Base-by-base conservation (phyloP, 2,797 vertebrate genomes). In the Loriculus beryllinus region DNA sequence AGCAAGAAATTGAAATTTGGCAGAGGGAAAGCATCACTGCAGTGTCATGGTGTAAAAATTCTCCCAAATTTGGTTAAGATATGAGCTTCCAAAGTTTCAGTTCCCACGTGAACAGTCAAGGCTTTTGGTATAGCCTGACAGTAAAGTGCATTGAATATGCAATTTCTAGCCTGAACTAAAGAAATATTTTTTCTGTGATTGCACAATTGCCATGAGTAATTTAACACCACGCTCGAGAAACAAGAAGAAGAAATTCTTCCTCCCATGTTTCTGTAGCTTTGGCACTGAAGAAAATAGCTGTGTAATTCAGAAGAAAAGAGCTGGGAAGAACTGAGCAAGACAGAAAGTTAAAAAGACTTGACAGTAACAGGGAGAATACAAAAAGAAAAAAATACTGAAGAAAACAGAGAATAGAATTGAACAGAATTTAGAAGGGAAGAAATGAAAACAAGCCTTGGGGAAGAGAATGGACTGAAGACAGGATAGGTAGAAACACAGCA, bases 61-160 rank as follows among this genome's bases (percentile, higher is more conserved):
- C 26, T 85, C 39, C 31, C 60, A 74, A 51, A 63, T 67, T 77
- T 89, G 12, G 48, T 56, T 85, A 92, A 82, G 45, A 47, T 70
- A n/a, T 2, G 76, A 74, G 64, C 65, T 56, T 89, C 37, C 64
- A 80, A 64, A 91, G 80, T 48, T 85, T 88, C 11, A n/a, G 39
- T 87, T 92, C 82, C 54, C 89, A 70, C 2, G 4, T 68, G 64
- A 94, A 74, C 40, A 80, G 43, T 28, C 59, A 40, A 92, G 69
- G 57, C 26, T 91, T 89, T 90, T 81, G 49, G 62, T 88, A 72
- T 19, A 81, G 76, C 33, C 57, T 86, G 33, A 60, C 62, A 78
- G 72, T 51, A 87, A 87, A 93, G 92, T 28, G 49, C n/a, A 47
- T 94, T 91, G 64, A 92, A 75, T 92, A 48, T 68, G 45, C 45